Percentiles rank a stretch among this genome's conserved stretches.
Evolutionary conservation across 2,797 vertebrate genomes (phyloP).

Genomic region (Cyprinodon diabolis): DNA sequence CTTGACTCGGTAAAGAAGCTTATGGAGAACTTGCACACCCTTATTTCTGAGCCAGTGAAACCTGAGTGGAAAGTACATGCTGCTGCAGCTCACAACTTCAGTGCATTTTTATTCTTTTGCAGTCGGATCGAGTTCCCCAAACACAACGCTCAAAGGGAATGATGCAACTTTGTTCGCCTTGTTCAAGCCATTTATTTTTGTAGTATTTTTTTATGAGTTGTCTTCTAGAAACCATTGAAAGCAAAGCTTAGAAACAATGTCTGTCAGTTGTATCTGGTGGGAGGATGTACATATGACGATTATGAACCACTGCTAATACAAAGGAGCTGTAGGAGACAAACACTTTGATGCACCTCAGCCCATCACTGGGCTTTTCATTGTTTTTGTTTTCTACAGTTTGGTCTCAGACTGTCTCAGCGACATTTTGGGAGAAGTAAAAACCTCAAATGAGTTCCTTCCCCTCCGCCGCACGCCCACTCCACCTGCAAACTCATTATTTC

Average conservation of each 20-base stretch:
- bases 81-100: slow-evolving; percentile 69
- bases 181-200: slow-evolving; percentile 79
- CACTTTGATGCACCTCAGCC: slow-evolving; percentile 70
- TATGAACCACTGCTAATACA: slow-evolving; percentile 78
- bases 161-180: slow-evolving; percentile 76
- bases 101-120: slow-evolving; percentile 58
- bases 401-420: slow-evolving; percentile 68
- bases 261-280: slow-evolving; percentile 59
- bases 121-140: slow-evolving; percentile 60
- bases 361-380: slow-evolving; percentile 34
- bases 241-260: slow-evolving; percentile 66
- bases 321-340: slow-evolving; percentile 70
- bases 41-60: slow-evolving; percentile 84
- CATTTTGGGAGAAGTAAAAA: slow-evolving; percentile 52
- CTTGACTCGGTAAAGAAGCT: slow-evolving; percentile 76
- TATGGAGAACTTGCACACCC: slow-evolving; percentile 79
- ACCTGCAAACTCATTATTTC: slow-evolving; percentile 67
- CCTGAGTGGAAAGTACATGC: slow-evolving; percentile 71
- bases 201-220: slow-evolving; percentile 52
- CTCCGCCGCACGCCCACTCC: slow-evolving; percentile 20
- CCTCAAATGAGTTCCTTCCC: slow-evolving; percentile 46
- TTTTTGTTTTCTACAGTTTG: slow-evolving; percentile 42
- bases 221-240: slow-evolving; percentile 68
- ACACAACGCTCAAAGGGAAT: slow-evolving; percentile 73
- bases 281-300: slow-evolving; percentile 46